Base-by-base conservation (phyloP, 2,113 vertebrate species). In the Lepidothrix coronata region DNA sequence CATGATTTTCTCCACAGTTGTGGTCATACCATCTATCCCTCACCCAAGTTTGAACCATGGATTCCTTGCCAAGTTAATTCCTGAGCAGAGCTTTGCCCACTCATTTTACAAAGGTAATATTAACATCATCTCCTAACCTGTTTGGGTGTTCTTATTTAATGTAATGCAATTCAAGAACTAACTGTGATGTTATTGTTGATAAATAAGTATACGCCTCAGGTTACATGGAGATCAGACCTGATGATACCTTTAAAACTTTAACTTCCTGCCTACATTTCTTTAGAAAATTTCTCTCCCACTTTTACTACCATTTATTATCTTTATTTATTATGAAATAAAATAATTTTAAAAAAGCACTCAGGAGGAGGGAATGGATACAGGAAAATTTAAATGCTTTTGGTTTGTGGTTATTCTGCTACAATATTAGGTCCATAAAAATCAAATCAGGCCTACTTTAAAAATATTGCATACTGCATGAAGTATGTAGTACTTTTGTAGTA, bases 51-150 rank as follows among this genome's bases (percentile, higher is more conserved):
- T 98, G 98, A 98, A 98, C 98, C 98, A 98, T 98, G 98, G 98
- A 98, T 98, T 98, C 95, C 98, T 98, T 98, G 98, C 98, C 97
- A 98, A 98, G 98, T 97, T 98, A 97, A 98, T 98, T 97, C 98
- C 98, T 96, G 98, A 98, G 94, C 98, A 98, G 98, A 98, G 97
- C 97, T 98, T 98, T 98, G 91, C 98, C 95, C 98, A 98, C 96
- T 98, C 98, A 96, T 98, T 98, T 98, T 98, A 98, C 97, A 98
- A 98, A 98, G 98, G 98, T 98, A 98, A 98, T 98, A 96, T 70
- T 96, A 93, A 97, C 88, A 95, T 97, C 85, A 92, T 95, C 96
- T 97, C 96, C 96, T 96, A 96, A 95, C 94, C 96, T 96, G 86
- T 97, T 96, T 96, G 91, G 94, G 77, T 97, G 92, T 96, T 97